These are phyloP conservation scores for Sphaerodactylus townsendi DNA, from an alignment of 2,113 vertebrate species.

Conservation along the genomic window DNA sequence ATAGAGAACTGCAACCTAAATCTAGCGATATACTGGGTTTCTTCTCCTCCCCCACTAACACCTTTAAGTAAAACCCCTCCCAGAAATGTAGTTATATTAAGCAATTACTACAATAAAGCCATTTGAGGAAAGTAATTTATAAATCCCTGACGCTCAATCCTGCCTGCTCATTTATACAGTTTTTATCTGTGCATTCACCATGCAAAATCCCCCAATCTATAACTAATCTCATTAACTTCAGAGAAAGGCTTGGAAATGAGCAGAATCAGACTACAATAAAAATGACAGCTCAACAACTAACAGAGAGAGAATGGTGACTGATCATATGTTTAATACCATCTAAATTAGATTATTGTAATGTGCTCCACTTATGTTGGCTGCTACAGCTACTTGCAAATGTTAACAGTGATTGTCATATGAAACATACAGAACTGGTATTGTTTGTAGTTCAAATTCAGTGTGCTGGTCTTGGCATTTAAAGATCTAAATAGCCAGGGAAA, in stretches of 20 bases:
- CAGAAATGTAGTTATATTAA: neutral
- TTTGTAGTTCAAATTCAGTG: no score
- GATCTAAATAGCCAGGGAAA: no score
- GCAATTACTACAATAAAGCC: neutral
- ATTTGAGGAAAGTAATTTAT: neutral
- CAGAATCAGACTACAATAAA: neutral
- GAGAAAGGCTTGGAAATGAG: neutral
- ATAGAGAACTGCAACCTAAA: neutral
- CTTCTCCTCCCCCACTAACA: accelerated
- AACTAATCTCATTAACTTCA: neutral
- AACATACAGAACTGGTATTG: no score
- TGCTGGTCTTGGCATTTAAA: no score
- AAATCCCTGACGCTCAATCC: neutral
- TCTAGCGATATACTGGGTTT: neutral
- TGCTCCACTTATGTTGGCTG: no score
- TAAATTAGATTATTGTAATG: no score
- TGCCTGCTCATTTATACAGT: neutral
- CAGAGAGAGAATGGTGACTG: neutral
- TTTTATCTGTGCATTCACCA: neutral
- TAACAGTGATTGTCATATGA: no score
- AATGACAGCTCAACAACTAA: neutral
- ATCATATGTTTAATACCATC: no score
- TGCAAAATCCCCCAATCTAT: neutral
- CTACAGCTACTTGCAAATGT: no score
- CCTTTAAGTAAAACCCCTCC: neutral